Base-by-base conservation (phyloP, 1,140 invertebrate genomes). In the Meteorus sp. region DNA sequence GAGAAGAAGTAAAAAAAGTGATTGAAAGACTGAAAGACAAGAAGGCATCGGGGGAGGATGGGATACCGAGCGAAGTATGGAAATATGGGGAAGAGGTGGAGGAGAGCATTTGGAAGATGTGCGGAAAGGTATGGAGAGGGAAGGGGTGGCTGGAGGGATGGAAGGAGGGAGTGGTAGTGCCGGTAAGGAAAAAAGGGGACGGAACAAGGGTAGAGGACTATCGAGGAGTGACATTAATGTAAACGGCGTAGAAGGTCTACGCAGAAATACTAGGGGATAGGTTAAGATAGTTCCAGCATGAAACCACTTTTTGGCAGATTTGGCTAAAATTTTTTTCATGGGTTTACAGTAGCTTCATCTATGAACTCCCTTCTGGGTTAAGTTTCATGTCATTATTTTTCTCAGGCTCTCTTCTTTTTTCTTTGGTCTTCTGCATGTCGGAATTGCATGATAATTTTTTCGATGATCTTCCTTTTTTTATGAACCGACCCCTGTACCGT, bases 11-110 rank as follows among this genome's bases (percentile, higher is more conserved):
- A 1, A 13, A 23, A 20, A 22, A 58, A n/a, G 33, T 37, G 2
- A 25, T 57, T 7, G 22, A 23, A 19, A 35, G 19, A 22, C 11
- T 57, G 44, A 57, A 48, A 25, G 29, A 47, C 13, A 22, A 23
- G 7, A 48, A 57, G 8, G 55, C 55, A 25, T 13, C 20, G 31
- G 29, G 47, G 11, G 20, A 39, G 11, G 45, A 58, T 58, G 35
- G 22, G 23, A 39, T 58, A 9, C 17, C 3, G 17, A 58, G 41
- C 41, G 41, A 56, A 13, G 39, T 37, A 20, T 56, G 55, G 55
- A 56, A 39, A 23, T 44, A 47, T n/a, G 55, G 56, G 23, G 56
- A 58, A 23, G 29, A 25, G 1, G 25, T 58, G 9, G 11, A 7
- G 33, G 22, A 19, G 15, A 23, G 5, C 3, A 6, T 50, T 2